Evolutionary conservation across 2,113 vertebrate genomes (phyloP).

Genomic region (Anarhynchus alexandrinus): DNA sequence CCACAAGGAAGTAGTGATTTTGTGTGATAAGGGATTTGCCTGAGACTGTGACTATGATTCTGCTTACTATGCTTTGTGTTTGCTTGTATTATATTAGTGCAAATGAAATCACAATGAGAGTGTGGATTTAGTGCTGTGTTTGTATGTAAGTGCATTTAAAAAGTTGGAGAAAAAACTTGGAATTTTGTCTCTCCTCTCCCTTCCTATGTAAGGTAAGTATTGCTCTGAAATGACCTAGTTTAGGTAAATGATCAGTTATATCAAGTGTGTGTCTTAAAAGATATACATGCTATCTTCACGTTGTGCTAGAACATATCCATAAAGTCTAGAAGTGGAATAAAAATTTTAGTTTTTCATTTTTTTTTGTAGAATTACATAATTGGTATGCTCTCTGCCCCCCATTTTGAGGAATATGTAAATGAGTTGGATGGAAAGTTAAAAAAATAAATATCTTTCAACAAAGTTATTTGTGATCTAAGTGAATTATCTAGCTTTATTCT

Average conservation of each 20-base stretch:
- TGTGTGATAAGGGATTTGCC: neutral
- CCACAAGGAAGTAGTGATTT: neutral
- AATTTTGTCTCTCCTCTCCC: neutral
- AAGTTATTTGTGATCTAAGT: neutral
- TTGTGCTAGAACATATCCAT: neutral
- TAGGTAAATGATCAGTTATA: neutral
- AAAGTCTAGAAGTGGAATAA: neutral
- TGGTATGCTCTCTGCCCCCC: neutral
- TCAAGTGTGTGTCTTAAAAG: neutral
- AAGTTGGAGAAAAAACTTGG: neutral
- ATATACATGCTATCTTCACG: neutral
- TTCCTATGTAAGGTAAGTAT: neutral
- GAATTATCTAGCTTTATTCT: constrained; percentile 44
- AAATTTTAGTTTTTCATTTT: neutral
- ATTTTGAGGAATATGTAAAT: neutral
- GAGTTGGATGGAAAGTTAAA: neutral
- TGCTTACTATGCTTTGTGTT: neutral
- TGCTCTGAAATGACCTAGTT: neutral
- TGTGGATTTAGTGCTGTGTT: neutral
- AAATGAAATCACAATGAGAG: neutral
- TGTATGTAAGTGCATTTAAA: neutral
- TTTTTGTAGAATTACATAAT: neutral
- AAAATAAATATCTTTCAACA: neutral
- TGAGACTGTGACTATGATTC: neutral
- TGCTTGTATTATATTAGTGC: neutral